Conservation (phyloP, 2,888 invertebrate species). For the Phania funesta region DNA sequence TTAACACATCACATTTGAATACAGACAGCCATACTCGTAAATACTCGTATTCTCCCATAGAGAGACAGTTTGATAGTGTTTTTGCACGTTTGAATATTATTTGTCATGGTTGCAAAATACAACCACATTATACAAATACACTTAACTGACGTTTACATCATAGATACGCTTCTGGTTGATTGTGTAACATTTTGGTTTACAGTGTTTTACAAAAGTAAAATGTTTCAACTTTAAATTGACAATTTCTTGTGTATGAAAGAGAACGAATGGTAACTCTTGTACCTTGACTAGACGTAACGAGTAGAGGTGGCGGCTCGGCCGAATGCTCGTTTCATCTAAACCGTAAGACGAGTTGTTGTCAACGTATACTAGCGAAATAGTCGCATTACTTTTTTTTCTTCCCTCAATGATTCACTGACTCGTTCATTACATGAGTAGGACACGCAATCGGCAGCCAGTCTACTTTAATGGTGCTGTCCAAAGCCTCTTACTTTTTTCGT, state of each 20-base stretch:
- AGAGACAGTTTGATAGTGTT: slow-evolving; percentile 2
- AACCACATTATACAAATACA: slow-evolving; percentile 50
- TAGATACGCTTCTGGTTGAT: not conserved
- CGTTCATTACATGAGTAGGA: too few species aligned
- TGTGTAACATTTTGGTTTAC: not conserved
- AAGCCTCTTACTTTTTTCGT: too few species aligned
- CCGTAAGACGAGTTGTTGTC: too few species aligned
- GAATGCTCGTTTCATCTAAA: too few species aligned
- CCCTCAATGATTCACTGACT: too few species aligned
- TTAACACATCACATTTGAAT: not conserved
- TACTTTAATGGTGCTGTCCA: too few species aligned
- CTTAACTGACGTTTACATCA: not conserved
- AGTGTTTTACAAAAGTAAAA: not conserved
- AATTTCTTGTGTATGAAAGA: not conserved
- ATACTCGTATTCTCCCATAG: not conserved
- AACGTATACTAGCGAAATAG: too few species aligned
- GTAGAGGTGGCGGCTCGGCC: too few species aligned
- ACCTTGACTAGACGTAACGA: too few species aligned
- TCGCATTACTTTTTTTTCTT: too few species aligned
- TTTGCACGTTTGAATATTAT: slow-evolving; percentile 43
- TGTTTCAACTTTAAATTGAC: not conserved
- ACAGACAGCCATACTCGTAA: not conserved
- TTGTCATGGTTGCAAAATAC: slow-evolving; percentile 56
- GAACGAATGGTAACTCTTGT: not conserved
- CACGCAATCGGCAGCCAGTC: too few species aligned